Base-by-base conservation (phyloP, 2,888 invertebrate genomes). In the Liopterus haemorrhoidalis region DNA sequence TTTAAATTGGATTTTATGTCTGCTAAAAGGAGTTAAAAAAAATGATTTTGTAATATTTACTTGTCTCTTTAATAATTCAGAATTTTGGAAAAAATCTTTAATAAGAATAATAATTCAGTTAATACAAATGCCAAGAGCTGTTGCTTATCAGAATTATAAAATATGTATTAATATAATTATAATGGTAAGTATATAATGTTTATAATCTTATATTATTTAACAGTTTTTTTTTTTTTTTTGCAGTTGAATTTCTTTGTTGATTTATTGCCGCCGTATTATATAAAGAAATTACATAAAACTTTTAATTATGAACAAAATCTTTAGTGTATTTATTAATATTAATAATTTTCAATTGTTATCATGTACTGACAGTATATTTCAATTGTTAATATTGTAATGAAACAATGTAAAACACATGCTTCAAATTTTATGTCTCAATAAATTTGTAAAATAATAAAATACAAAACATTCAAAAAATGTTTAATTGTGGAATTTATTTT, bases 101-200 rank as follows among this genome's bases (percentile, higher is more conserved):
- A 22, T 12, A 6, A 24, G 33, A 19, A 39, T 45, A 15, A n/a
- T 27, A 31, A 22, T 6, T 22, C 37, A 8, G 32, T 20, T 16
- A 18, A 35, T 35, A 28, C 14, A 14, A 20, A 35, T 20, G n/a
- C n/a, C n/a, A n/a, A n/a, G n/a, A n/a, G n/a, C n/a, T n/a, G n/a
- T 6, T 46, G n/a, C 19, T 35, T 14, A 35, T 18, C 20, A 30
- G 11, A 18, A 42, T 49, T 31, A 11, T 27, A n/a, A 41, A 21
- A 25, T 37, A 33, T 33, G 46, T 36, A 45, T 20, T 39, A 9
- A 31, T 30, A 28, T 32, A 36, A 21, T 28, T 24, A 24, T 35
- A 24, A 41, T 27, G 3, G 24, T 32, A 24, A 40, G n/a, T 44
- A 28, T 15, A 35, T 21, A 22, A n/a, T n/a, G n/a, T n/a, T n/a